These are phyloP conservation scores for Scalopus aquaticus DNA, from an alignment of 2,113 vertebrate species.

Conservation along the genomic window DNA sequence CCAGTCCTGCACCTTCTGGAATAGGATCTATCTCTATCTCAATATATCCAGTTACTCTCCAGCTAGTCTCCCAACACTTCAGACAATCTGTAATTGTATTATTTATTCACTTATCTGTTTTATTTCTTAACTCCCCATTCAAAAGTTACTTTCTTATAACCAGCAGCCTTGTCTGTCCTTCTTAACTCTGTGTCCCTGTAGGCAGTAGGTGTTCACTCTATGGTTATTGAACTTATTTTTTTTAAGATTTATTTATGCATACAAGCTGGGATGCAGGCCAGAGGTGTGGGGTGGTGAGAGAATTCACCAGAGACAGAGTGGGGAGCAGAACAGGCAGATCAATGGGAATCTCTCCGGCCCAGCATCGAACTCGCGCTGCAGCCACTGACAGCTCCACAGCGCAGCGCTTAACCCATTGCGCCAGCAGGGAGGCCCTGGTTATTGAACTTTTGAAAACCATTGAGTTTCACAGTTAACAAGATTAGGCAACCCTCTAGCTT, in stretches of 20 bases:
- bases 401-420: too few relatives aligned
- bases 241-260: too few relatives aligned
- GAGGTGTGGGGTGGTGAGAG: too few relatives aligned
- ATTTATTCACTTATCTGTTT: background rate
- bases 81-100: background rate
- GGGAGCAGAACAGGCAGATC: too few relatives aligned
- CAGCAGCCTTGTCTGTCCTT: background rate
- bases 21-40: background rate
- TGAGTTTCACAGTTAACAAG: background rate
- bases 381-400: too few relatives aligned
- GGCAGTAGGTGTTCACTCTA: background rate
- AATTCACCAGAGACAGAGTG: too few relatives aligned
- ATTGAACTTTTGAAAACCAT: background rate
- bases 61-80: background rate
- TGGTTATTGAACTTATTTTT: too few relatives aligned
- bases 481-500: background rate
- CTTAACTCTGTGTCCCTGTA: background rate
- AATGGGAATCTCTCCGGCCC: too few relatives aligned
- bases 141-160: background rate
- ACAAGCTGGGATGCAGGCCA: too few relatives aligned
- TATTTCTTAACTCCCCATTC: background rate
- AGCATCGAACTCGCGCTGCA: too few relatives aligned
- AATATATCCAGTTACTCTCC: background rate
- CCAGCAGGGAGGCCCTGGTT: too few relatives aligned
- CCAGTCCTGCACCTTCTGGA: background rate